Evolutionary conservation across 1,140 invertebrate species (phyloP), one percentile per base, ranked within the genome.

Genomic region (Lanistes nyassanus): DNA sequence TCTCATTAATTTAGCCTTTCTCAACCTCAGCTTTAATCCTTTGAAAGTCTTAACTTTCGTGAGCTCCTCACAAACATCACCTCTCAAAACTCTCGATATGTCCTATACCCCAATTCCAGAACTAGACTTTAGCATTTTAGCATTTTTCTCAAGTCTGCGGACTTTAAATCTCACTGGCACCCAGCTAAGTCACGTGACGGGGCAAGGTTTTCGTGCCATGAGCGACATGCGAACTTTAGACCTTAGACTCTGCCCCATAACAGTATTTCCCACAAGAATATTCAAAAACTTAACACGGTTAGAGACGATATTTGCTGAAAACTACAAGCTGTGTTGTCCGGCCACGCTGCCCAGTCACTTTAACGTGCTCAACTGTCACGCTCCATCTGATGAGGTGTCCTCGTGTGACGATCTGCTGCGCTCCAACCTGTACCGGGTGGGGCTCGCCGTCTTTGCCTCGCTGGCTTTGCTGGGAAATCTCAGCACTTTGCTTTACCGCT

Each of bases 401-500:
- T 47, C 42, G 2, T 47, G 42, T 0, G 42, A 47, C 5, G 42
- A 47, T 47, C 5, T 47, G 42, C 42, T 47, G 42, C 42, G 42
- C 9, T 47, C 42, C 42, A 6, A 6, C 2, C 2, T 47, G 2
- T 47, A 47, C 42, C 42, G 42, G 0, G 5, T 6, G 0, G 0
- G 55, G 53, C 56, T 56, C 79, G 31, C 81, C 79, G 21, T 80
- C 9, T 70, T 82, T 3, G 79, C 77, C 11, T 29, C 76, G 2
- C 16, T 73, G 13, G 77, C 82, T 19, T 21, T 85, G 6, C 0
- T 78, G 23, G 83, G 82, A 9, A 85, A 85, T 58, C 34, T 78
- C 21, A 26, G 51, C 21, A 80, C 79, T 23, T 73, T 85, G 23
- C 23, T 78, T 7, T 80, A 79, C 58, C 66, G 81, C n/a, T 37